Conservation (phyloP, 2,113 vertebrate genomes). For the Phrynosoma blainvillii region DNA sequence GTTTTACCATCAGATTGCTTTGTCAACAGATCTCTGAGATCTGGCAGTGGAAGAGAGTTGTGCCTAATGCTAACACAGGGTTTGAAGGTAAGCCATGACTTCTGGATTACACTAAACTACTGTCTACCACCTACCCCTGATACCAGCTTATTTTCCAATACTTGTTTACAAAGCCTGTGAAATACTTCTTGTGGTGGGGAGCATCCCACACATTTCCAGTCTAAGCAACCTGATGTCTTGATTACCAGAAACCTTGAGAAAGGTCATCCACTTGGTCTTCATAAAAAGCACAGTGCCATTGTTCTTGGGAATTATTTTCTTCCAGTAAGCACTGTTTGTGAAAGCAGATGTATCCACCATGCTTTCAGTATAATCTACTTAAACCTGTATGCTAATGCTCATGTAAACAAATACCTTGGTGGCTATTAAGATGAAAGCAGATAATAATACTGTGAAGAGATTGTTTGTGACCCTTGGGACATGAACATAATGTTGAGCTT, state of each 20-base stretch:
- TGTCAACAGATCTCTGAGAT: too few relatives aligned
- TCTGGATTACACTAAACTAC: too few relatives aligned
- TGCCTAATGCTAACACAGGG: too few relatives aligned
- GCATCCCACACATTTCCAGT: background rate
- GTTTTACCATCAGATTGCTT: too few relatives aligned
- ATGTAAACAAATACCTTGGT: slow-evolving; percentile 59
- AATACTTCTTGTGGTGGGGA: background rate
- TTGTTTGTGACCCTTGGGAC: slow-evolving; percentile 63
- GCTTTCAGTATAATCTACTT: slow-evolving; percentile 67
- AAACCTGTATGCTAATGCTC: slow-evolving; percentile 64
- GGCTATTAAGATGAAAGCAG: slow-evolving; percentile 63
- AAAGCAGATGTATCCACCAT: slow-evolving; percentile 65
- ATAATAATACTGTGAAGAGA: slow-evolving; percentile 62
- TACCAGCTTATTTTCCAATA: background rate
- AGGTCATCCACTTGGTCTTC: background rate
- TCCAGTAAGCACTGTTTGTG: slow-evolving; percentile 63
- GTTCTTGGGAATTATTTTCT: slow-evolving; percentile 41
- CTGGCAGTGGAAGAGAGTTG: too few relatives aligned
- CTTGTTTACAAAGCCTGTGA: background rate
- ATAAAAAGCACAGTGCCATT: slow-evolving; percentile 36
- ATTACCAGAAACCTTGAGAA: background rate
- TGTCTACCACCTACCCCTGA: background rate
- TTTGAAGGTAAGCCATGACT: too few relatives aligned
- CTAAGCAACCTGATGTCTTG: background rate
- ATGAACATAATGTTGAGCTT: slow-evolving; percentile 61